A percentile compares a stretch with the other conserved stretches of the same genome.
These are phyloP conservation scores for Girardia tigrina DNA, from an alignment of 2,888 invertebrate species.

Conservation along the genomic window DNA sequence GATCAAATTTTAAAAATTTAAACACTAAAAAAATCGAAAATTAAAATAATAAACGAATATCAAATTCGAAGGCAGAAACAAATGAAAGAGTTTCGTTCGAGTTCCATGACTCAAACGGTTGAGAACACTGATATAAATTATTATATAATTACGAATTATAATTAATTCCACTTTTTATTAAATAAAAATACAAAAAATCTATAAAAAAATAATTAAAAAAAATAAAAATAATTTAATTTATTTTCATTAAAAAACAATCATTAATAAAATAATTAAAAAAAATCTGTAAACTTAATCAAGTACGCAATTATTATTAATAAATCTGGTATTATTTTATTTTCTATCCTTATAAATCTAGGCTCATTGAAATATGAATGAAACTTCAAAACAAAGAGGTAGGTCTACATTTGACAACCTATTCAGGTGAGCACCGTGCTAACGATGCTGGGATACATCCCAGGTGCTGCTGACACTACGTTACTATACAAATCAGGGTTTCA, in stretches of 20 bases:
- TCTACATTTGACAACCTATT: conserved; percentile 15
- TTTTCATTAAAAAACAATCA: too few relatives aligned
- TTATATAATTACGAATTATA: too few relatives aligned
- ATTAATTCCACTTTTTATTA: too few relatives aligned
- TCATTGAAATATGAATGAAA: background rate
- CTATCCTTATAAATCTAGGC: background rate
- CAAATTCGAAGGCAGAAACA: background rate
- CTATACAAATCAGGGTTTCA: conserved; percentile 20
- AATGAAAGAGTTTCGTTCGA: background rate
- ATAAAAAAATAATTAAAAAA: background rate
- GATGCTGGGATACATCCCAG: background rate
- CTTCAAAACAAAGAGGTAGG: conserved; percentile 19
- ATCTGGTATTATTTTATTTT: background rate
- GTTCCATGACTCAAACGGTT: background rate
- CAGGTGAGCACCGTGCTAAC: background rate
- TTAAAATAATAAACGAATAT: background rate
- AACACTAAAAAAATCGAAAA: background rate
- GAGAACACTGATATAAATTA: background rate
- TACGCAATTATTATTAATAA: background rate
- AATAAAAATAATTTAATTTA: too few relatives aligned
- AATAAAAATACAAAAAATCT: background rate
- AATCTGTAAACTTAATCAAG: too few relatives aligned
- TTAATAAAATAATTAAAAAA: too few relatives aligned
- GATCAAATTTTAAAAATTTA: too few relatives aligned
- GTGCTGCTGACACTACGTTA: conserved; percentile 3